Evolutionary conservation across 2,797 vertebrate genomes (phyloP), one percentile per base, ranked within the genome.

Genomic region (Brachymystax lenok): DNA sequence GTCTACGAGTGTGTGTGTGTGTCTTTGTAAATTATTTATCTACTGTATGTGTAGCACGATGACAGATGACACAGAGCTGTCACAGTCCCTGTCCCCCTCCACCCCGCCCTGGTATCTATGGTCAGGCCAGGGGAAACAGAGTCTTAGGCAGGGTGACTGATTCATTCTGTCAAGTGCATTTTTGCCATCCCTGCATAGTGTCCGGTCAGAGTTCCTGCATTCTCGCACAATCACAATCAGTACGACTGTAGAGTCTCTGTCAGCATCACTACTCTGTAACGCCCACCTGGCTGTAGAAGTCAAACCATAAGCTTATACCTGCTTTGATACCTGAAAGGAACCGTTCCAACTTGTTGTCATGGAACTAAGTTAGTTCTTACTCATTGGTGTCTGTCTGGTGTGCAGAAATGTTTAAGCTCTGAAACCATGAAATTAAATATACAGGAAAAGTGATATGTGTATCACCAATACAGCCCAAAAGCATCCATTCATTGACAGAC

Each of bases 141-240:
- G 80, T 77, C 79, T 79, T 63, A 63, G 61, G 80, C 84, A 70
- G 80, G 78, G 73, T 79, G 85, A 85, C 82, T 83, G 88, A 94
- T 92, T 88, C 82, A 82, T 83, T 83, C 82, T 90, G 88, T 88
- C 94, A 94, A 90, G 68, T 77, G 75, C 79, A 81, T 82, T 93
- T 92, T 76, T 88, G 90, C 90, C 84, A 90, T 88, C 91, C 73
- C 83, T 76, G 84, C 82, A 85, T 67, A 87, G 89, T 77, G 87
- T 88, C 76, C 54, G 64, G 76, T 71, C 84, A 68, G 73, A 85
- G 81, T 82, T 80, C 83, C 83, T 84, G 88, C 81, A 71, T 88
- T 88, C 86, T 79, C 77, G 77, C 81, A 88, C 88, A 90, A 78
- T 91, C 86, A 82, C 84, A 81, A 91, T 89, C 73, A 74, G 86